These are phyloP conservation scores for Oreochromis niloticus DNA, from an alignment of 2,113 vertebrate genomes.

Conservation along the genomic window DNA sequence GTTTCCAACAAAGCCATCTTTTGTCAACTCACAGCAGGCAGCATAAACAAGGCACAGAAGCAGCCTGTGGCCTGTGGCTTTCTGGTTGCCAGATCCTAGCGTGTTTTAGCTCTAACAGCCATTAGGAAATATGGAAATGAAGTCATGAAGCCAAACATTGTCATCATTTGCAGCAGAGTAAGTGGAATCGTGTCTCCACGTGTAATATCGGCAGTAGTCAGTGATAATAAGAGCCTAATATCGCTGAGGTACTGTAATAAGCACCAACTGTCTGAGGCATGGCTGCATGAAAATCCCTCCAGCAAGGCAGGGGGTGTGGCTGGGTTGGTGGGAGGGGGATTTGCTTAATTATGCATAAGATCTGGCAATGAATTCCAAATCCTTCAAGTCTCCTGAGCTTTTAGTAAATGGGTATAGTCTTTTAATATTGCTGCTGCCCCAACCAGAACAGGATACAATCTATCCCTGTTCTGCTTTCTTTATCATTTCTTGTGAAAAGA, in stretches of 20 bases:
- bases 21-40: constrained; percentile 46
- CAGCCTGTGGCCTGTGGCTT: constrained; percentile 15
- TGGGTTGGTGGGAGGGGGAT: constrained; percentile 4
- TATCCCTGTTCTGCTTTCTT: neutral
- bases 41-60: constrained; percentile 15
- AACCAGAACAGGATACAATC: neutral
- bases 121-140: constrained; percentile 28
- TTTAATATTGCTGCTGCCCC: constrained; percentile 29
- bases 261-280: constrained; percentile 5
- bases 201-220: neutral
- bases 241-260: constrained; percentile 10
- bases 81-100: neutral
- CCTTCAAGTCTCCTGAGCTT: constrained; percentile 52
- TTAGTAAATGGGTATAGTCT: constrained; percentile 40
- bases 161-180: neutral
- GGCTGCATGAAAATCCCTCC: constrained; percentile 30
- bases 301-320: neutral
- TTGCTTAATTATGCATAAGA: constrained; percentile 70
- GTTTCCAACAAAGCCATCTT: constrained; percentile 42
- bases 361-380: constrained; percentile 60
- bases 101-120: neutral
- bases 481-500: constrained; percentile 3
- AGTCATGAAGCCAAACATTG: neutral
- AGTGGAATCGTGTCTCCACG: neutral
- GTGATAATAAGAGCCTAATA: neutral